These are phyloP conservation scores for Limnephilus marmoratus DNA, from an alignment of 2,888 invertebrate genomes.

Conservation along the genomic window DNA sequence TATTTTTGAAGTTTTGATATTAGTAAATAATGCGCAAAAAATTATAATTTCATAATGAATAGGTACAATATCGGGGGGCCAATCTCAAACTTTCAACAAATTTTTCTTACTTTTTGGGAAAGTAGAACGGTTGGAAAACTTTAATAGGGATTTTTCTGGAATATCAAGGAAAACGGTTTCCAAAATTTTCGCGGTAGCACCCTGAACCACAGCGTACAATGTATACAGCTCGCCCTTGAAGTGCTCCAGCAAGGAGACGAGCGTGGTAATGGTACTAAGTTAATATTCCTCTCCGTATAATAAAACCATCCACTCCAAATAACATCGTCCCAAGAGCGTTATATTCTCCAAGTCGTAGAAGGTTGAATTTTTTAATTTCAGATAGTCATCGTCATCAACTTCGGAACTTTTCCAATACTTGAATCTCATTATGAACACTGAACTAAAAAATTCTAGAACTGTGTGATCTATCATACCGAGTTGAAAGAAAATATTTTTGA, in stretches of 20 bases:
- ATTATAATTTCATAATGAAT: too few species aligned
- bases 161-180: too few species aligned
- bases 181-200: too few species aligned
- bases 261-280: not conserved
- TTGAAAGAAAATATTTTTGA: not conserved
- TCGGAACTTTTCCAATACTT: not conserved
- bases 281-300: constrained; percentile 26
- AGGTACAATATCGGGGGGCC: too few species aligned
- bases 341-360: not conserved
- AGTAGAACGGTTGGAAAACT: too few species aligned
- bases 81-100: too few species aligned
- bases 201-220: too few species aligned
- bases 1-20: too few species aligned
- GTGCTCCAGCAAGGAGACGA: not conserved
- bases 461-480: not conserved
- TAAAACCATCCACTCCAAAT: constrained; percentile 24
- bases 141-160: too few species aligned
- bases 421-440: not conserved
- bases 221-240: too few species aligned
- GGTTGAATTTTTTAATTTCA: not conserved
- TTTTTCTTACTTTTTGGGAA: too few species aligned
- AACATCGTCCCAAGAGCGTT: not conserved
- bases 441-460: not conserved
- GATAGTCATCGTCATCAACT: not conserved
- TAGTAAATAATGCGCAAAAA: too few species aligned